Conservation (phyloP, 2,113 vertebrate species). For the Pandion haliaetus region DNA sequence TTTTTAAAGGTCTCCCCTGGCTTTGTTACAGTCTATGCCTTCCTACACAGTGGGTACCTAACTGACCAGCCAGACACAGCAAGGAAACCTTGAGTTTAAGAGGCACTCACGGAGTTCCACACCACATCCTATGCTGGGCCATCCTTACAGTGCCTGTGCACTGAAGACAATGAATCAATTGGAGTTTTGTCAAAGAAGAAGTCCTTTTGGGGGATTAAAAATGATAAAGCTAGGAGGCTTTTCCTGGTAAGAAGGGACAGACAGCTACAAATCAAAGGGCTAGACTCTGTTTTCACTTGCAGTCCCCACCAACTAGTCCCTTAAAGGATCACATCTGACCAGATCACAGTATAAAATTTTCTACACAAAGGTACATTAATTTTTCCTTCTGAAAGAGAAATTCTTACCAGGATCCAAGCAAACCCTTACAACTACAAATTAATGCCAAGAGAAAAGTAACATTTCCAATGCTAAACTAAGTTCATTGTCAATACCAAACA, state of each 20-base stretch:
- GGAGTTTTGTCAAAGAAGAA: background rate
- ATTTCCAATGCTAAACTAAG: background rate
- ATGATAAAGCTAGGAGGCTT: conserved; percentile 40
- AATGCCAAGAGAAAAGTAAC: background rate
- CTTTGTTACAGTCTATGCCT: background rate
- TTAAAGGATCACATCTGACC: background rate
- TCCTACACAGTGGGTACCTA: background rate
- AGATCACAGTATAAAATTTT: background rate
- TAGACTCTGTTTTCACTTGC: background rate
- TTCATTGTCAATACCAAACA: background rate
- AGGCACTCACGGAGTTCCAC: background rate
- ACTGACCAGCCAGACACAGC: background rate
- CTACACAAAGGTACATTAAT: background rate
- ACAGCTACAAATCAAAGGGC: conserved; percentile 40
- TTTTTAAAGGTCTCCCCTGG: conserved; percentile 5
- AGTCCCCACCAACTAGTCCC: background rate
- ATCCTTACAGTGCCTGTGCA: background rate
- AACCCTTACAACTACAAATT: background rate
- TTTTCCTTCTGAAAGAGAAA: background rate
- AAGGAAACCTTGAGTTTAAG: background rate
- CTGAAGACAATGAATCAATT: background rate
- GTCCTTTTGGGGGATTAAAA: conserved; percentile 36
- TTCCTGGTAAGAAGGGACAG: conserved; percentile 5
- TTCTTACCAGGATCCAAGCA: background rate
- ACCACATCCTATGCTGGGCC: background rate